Evolutionary conservation across 2,113 vertebrate species (phyloP).

Genomic region (Sinocyclocheilus rhinocerous): DNA sequence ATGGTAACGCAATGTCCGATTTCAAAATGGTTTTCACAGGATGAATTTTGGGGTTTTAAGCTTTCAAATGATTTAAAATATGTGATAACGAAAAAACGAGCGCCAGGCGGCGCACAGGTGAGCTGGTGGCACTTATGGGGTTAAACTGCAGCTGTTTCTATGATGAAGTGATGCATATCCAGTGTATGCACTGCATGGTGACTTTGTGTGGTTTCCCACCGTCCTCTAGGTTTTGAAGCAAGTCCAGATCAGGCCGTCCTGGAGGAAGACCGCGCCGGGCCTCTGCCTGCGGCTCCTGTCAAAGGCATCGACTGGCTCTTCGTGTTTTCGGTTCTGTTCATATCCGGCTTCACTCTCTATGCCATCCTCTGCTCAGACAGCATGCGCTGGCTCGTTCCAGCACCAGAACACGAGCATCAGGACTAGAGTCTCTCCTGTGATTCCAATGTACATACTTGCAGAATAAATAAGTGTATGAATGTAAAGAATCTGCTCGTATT

Average conservation of each 20-base stretch:
- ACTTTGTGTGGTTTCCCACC: too few relatives aligned
- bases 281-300: constrained; percentile 81
- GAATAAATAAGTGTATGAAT: neutral
- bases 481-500: neutral
- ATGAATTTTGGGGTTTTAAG: too few relatives aligned
- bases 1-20: too few relatives aligned
- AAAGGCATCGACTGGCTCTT: constrained; percentile 94
- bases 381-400: constrained; percentile 93
- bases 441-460: neutral
- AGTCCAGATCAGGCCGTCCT: constrained; percentile 77
- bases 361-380: constrained; percentile 90
- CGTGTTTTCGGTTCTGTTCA: constrained; percentile 91
- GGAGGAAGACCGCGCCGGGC: constrained; percentile 81
- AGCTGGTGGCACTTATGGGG: too few relatives aligned
- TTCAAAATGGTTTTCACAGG: too few relatives aligned
- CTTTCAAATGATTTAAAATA: too few relatives aligned
- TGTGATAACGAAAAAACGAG: too few relatives aligned
- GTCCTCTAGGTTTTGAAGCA: constrained; percentile 87
- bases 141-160: too few relatives aligned
- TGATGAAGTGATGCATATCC: too few relatives aligned
- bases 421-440: constrained; percentile 72
- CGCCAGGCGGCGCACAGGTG: too few relatives aligned
- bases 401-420: constrained; percentile 94
- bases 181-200: too few relatives aligned
- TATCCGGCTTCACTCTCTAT: constrained; percentile 85